Percentiles rank a stretch among this genome's conserved stretches.
Conservation (phyloP, 2,888 invertebrate genomes). For the Trichogramma evanescens region DNA sequence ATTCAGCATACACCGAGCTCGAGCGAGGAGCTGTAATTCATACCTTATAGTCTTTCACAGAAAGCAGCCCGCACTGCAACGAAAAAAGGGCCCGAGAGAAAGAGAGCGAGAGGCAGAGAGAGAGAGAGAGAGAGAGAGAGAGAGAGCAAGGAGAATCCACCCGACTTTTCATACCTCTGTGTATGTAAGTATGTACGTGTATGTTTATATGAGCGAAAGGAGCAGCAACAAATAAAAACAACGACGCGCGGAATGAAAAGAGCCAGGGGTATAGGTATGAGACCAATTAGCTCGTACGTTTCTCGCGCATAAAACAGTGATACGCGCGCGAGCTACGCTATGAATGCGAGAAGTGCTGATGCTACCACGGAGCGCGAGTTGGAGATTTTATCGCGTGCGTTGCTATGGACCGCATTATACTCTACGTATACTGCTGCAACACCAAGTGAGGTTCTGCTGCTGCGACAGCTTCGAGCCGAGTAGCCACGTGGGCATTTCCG, state of each 20-base stretch:
- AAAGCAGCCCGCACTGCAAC: neutral
- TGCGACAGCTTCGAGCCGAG: too few relatives aligned
- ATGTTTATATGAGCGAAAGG: neutral
- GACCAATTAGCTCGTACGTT: slow-evolving; percentile 18
- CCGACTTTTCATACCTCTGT: too few relatives aligned
- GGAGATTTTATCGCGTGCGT: too few relatives aligned
- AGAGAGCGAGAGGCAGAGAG: slow-evolving; percentile 10
- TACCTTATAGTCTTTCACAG: slow-evolving; percentile 18
- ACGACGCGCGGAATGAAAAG: too few relatives aligned
- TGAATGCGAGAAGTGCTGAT: neutral
- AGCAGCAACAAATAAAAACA: neutral
- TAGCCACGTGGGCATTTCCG: too few relatives aligned
- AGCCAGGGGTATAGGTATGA: neutral
- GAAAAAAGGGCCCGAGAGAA: slow-evolving; percentile 1
- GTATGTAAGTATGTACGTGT: neutral
- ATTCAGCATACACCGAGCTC: slow-evolving; percentile 25
- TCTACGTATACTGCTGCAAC: too few relatives aligned
- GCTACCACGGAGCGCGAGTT: too few relatives aligned
- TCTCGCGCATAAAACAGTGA: neutral
- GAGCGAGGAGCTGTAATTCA: slow-evolving; percentile 39
- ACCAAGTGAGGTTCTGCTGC: too few relatives aligned
- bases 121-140: neutral
- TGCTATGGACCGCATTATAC: too few relatives aligned
- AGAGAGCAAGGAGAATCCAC: neutral
- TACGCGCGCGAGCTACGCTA: neutral